Evolutionary conservation across 2,113 vertebrate genomes (phyloP), one percentile per base, ranked within the genome.

Genomic region (Mirounga angustirostris): DNA sequence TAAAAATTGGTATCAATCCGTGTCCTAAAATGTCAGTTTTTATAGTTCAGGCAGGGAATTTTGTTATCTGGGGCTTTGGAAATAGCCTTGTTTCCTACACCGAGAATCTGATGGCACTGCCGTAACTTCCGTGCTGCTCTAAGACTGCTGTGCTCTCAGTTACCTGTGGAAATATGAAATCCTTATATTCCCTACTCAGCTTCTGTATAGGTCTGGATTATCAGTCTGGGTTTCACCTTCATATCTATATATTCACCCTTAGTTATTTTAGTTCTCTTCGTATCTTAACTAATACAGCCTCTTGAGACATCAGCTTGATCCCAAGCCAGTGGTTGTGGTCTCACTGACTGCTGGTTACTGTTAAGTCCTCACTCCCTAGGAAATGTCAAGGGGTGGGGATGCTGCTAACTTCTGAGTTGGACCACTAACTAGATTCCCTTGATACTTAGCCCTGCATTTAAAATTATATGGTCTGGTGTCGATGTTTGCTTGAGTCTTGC

Each of bases 211-310:
- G 28, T 85, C 9, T 86, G 28, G 22, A 33, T 80, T 54, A 76
- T 79, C 40, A 69, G 21, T 28, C 16, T 80, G 43, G 19, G 1
- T 56, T 59, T 21, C 26, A 50, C 56, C 3, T 88, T 90, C 43
- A 59, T 67, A 84, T n/a, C 9, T 90, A 15, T 40, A 26, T 88
- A 40, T 73, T 43, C 85, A 18, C 69, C 36, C 43, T 94, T 79
- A 36, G 8, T 91, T 91, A 63, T 46, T 13, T 97, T 52, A 93
- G 30, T 78, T 90, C 28, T 92, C 13, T 78, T 90, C 10, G 43
- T 26, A 73, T 69, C 43, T 83, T 87, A n/a, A 67, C 7, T 30
- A 95, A 40, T 61, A 46, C 2, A 73, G 18, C 7, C 59, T 91
- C 69, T 28, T 69, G 58, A 86, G 65, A 81, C 7, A 78, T 50